Base-by-base conservation (phyloP, 1,140 invertebrate genomes). In the Maconellicoccus hirsutus region DNA sequence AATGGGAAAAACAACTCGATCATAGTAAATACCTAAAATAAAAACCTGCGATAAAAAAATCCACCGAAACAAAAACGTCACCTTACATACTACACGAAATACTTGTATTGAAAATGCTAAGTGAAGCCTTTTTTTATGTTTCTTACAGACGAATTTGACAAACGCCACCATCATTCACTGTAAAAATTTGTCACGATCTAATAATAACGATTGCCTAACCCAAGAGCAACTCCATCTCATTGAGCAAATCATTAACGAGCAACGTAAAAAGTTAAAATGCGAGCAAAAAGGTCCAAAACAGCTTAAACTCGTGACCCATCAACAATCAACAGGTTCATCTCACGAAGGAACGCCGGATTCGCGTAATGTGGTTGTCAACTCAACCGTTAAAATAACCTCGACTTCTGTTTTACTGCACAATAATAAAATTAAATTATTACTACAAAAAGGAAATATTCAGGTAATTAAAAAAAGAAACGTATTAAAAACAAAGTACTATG, bases 341-440 rank as follows among this genome's bases (percentile, higher is more conserved):
- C 29, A 33, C 4, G 29, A 33, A 33, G 42, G 42, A 52, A 19
- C 42, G 42, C 42, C 16, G 42, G 42, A 52, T 52, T 52, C 42
- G 42, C 42, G 42, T 19, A 52, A 52, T 16, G 42, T 52, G 42
- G 12, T 52, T 52, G 42, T 52, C 42, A 52, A 52, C n/a, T 52
- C 42, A 52, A 52, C 42, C 42, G 12, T 52, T 52, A 52, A 52
- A 52, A 52, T 52, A 14, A 52, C 42, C 42, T 52, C 42, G 42
- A 52, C 42, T 52, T 52, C 42, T 19, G 42, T 52, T 52, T 52
- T 52, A 19, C 6, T 52, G 42, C 42, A 52, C 42, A 52, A 52
- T 52, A 52, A 52, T 52, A 52, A 52, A 52, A 52, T 52, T 16
- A 52, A 52, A 52, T 52, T 52, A 52, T 52, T 52, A 52, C n/a